These are phyloP conservation scores for Aphelenchoides besseyi DNA, from an alignment of 1,140 invertebrate genomes.

Conservation along the genomic window DNA sequence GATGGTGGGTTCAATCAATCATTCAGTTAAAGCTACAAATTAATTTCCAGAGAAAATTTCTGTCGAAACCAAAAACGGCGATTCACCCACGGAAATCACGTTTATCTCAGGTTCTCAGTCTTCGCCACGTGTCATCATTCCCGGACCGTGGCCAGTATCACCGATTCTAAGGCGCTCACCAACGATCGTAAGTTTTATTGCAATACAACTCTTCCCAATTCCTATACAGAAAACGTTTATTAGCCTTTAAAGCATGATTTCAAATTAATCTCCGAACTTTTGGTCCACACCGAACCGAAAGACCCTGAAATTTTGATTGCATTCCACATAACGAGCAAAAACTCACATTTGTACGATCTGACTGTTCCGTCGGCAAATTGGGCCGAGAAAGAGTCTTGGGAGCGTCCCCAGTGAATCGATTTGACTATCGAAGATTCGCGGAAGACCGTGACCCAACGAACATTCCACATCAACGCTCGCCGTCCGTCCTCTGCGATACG, in stretches of 20 bases:
- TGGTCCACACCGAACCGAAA: conserved; percentile 11
- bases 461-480: conserved; percentile 31
- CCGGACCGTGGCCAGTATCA: conserved; percentile 22
- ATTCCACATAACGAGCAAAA: not conserved
- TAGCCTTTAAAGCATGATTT: no score
- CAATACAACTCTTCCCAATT: conserved; percentile 24
- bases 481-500: no score
- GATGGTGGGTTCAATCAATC: conserved; percentile 31
- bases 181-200: not conserved
- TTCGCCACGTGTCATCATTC: conserved; percentile 26
- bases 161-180: conserved; percentile 12
- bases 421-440: not conserved
- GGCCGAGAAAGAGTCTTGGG: not conserved
- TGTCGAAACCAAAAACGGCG: conserved; percentile 33
- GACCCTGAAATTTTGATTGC: conserved; percentile 13
- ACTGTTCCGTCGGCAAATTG: conserved; percentile 18
- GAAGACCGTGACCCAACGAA: not conserved
- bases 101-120: conserved; percentile 47
- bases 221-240: no score
- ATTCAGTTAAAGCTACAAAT: not conserved
- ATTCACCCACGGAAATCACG: conserved; percentile 42
- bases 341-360: conserved; percentile 10
- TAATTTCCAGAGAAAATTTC: conserved; percentile 32
- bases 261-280: conserved; percentile 13
- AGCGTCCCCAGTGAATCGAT: not conserved